phyloP scores from a whole-genome alignment of 2,113 vertebrate species.

The Cololabis saira region DNA sequence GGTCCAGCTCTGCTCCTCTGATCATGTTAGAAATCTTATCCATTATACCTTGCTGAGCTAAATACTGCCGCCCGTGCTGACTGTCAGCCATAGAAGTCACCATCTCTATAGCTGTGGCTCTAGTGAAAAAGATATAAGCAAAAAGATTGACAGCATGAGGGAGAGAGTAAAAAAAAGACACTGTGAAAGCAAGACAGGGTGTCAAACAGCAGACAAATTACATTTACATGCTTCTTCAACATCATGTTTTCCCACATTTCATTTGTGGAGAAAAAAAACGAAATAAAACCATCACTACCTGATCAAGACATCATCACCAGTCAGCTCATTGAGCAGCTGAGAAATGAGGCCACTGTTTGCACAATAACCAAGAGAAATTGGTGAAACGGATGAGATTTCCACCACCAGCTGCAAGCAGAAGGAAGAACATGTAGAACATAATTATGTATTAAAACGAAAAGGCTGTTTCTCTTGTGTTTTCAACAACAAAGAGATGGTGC shows the following conservation, averaged over 20 bases:
- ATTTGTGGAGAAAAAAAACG: not conserved
- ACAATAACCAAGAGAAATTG: slow-evolving; percentile 89
- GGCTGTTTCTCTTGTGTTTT: no score
- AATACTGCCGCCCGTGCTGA: slow-evolving; percentile 89
- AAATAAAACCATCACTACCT: slow-evolving; percentile 76
- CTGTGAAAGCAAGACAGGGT: no score
- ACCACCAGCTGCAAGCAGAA: slow-evolving; percentile 85
- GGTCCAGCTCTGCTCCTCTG: slow-evolving; percentile 88
- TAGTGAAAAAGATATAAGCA: slow-evolving; percentile 52
- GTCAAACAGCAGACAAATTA: no score
- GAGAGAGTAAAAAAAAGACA: no score
- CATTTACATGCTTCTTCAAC: no score
- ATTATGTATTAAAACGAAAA: no score
- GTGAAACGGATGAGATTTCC: slow-evolving; percentile 87
- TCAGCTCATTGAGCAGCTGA: slow-evolving; percentile 90
- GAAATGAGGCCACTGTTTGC: slow-evolving; percentile 86
- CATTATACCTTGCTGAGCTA: slow-evolving; percentile 90
- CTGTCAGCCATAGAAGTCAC: slow-evolving; percentile 87
- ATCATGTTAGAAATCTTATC: slow-evolving; percentile 95
- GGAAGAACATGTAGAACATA: slow-evolving; percentile 1
- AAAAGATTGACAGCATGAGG: no score
- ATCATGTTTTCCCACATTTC: not conserved
- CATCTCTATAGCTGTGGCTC: slow-evolving; percentile 94
- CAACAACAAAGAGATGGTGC: not conserved
- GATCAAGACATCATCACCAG: slow-evolving; percentile 92